phyloP scores from a whole-genome alignment of 2,888 invertebrate genomes.

The Phyllotreta cruciferae region DNA sequence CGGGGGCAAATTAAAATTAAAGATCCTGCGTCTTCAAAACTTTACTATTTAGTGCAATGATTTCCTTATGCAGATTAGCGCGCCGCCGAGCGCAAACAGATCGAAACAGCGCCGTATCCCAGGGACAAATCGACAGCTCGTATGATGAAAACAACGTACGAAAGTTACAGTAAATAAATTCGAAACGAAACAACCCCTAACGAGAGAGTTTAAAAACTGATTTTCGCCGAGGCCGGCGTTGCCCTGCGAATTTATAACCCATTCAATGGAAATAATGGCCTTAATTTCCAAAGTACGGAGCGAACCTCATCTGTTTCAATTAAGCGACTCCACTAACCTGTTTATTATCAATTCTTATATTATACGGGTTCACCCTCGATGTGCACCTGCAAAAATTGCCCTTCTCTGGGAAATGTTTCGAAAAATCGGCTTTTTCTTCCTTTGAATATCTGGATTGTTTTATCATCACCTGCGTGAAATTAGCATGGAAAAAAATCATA shows the following conservation, averaged over 20 bases:
- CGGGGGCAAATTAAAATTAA: conserved; percentile 63
- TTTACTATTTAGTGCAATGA: conserved; percentile 62
- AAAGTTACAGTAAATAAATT: conserved; percentile 2
- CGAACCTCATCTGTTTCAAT: conserved; percentile 35
- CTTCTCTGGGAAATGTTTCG: too few species aligned
- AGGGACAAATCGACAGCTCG: conserved; percentile 27
- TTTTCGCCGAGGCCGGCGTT: neutral
- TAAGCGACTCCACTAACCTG: conserved; percentile 34
- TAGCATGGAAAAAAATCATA: too few species aligned
- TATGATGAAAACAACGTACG: conserved; percentile 14
- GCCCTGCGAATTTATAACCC: conserved; percentile 27
- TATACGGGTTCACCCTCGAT: too few species aligned
- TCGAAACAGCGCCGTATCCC: conserved; percentile 31
- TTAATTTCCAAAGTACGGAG: conserved; percentile 33
- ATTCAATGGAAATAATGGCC: conserved; percentile 33
- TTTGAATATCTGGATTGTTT: too few species aligned
- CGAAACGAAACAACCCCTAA: too few species aligned
- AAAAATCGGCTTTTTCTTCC: too few species aligned
- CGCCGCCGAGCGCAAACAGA: too few species aligned
- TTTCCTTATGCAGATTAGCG: conserved; percentile 60
- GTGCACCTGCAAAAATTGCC: too few species aligned
- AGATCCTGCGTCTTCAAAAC: conserved; percentile 61
- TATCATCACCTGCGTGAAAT: too few species aligned
- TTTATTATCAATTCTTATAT: conserved; percentile 34
- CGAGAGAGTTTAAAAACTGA: neutral